A percentile compares a stretch with the other conserved stretches of the same genome.
Evolutionary conservation across 1,140 invertebrate genomes (phyloP).

Genomic region (Thaumatotibia leucotreta): DNA sequence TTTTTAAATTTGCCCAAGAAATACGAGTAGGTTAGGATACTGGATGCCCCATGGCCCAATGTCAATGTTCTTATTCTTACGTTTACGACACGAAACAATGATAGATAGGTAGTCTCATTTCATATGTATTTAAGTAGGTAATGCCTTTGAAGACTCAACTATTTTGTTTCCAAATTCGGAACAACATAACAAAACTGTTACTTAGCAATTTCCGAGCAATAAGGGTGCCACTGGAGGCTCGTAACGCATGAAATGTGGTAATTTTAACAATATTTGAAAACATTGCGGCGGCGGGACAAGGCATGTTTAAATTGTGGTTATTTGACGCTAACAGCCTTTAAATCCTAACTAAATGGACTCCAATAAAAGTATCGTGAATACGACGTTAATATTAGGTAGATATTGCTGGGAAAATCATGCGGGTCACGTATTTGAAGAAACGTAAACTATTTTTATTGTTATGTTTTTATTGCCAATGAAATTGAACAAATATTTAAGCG

Average conservation of each 20-base stretch:
- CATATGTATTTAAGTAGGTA: too few species aligned
- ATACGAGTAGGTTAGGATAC: too few species aligned
- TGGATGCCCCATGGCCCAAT: too few species aligned
- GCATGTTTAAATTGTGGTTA: slow-evolving; percentile 40
- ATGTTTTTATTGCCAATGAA: not conserved
- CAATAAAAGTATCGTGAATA: slow-evolving; percentile 39
- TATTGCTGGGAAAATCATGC: slow-evolving; percentile 14
- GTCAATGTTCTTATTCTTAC: too few species aligned
- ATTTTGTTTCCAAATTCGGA: not conserved
- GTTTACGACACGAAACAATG: too few species aligned
- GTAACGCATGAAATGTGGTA: slow-evolving; percentile 36
- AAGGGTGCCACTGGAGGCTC: slow-evolving; percentile 20
- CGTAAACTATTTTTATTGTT: not conserved
- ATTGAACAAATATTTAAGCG: not conserved
- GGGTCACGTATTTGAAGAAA: slow-evolving; percentile 15
- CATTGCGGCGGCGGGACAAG: slow-evolving; percentile 26
- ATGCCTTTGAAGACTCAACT: not conserved
- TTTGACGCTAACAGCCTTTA: slow-evolving; percentile 44
- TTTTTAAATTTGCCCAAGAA: too few species aligned
- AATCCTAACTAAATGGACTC: slow-evolving; percentile 40
- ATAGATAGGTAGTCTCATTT: too few species aligned
- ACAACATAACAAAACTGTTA: slow-evolving; percentile 17
- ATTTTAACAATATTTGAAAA: slow-evolving; percentile 38
- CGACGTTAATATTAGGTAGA: slow-evolving; percentile 27
- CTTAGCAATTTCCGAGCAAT: slow-evolving; percentile 19